A percentile compares a stretch with the other conserved stretches of the same genome.
Conservation (phyloP, 1,140 invertebrate genomes). For the Neodiprion fabricii region DNA sequence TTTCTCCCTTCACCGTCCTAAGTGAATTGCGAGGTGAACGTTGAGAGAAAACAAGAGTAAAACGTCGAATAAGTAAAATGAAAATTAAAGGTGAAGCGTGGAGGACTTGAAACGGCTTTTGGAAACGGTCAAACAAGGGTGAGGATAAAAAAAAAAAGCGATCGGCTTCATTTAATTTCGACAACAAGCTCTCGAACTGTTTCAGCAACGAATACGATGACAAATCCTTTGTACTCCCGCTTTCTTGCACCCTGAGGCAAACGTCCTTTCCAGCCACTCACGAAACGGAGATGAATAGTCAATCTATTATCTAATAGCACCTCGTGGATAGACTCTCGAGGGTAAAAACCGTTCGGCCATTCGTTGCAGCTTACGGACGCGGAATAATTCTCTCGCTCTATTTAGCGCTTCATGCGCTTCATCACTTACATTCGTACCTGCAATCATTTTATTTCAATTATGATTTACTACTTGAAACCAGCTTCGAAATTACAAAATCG, state of each 20-base stretch:
- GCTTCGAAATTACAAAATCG: too few species aligned
- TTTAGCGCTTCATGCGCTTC: too few species aligned
- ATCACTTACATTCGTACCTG: too few species aligned
- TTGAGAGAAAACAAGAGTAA: background rate
- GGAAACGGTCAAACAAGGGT: background rate
- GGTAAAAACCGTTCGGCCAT: background rate
- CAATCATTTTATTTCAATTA: too few species aligned
- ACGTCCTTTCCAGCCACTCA: background rate
- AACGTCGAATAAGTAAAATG: background rate
- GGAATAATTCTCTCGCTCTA: too few species aligned
- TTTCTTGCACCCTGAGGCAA: background rate
- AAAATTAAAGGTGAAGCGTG: too few species aligned
- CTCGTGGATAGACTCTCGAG: background rate
- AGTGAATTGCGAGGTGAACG: conserved; percentile 1
- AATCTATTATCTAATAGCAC: background rate
- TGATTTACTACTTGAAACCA: too few species aligned
- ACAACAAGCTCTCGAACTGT: background rate
- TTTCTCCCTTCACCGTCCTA: background rate
- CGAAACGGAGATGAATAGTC: background rate
- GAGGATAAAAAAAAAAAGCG: background rate
- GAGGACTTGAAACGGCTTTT: too few species aligned
- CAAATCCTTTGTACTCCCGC: background rate
- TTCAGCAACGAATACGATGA: background rate
- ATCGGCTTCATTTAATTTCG: background rate
- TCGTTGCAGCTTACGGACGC: too few species aligned